Conservation (phyloP, 2,113 vertebrate genomes). For the Coptodon rendalli region DNA sequence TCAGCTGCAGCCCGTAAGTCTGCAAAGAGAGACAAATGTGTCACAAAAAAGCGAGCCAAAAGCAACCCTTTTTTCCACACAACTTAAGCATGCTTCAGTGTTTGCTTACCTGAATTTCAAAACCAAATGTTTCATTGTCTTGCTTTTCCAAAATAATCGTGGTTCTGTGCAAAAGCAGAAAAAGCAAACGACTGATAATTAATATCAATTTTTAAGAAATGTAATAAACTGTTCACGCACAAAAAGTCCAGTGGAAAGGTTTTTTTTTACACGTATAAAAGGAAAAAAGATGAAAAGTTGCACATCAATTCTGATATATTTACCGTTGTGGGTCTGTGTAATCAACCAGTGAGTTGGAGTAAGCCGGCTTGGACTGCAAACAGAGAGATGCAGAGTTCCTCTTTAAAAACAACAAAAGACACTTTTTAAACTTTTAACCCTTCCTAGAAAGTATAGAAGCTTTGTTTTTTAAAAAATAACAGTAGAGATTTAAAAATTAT, state of each 20-base stretch:
- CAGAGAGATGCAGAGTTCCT: slow-evolving; percentile 30
- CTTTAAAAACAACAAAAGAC: not conserved
- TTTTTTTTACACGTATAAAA: not conserved
- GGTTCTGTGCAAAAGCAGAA: slow-evolving; percentile 44
- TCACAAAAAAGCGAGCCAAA: not conserved
- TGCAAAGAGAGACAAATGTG: slow-evolving; percentile 38
- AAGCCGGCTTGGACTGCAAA: slow-evolving; percentile 52
- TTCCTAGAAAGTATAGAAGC: not conserved
- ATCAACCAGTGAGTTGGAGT: slow-evolving; percentile 62
- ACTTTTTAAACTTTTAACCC: not conserved
- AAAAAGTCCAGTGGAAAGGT: not conserved
- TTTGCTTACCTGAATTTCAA: slow-evolving; percentile 90
- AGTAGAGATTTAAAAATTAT: slow-evolving; percentile 19
- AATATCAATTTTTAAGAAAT: not conserved
- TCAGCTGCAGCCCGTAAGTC: slow-evolving; percentile 77
- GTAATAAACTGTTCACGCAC: not conserved
- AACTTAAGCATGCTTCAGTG: not conserved
- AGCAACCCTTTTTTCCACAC: not conserved
- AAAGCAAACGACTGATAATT: not conserved
- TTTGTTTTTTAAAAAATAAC: not conserved
- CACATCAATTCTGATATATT: not conserved
- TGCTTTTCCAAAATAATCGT: slow-evolving; percentile 76
- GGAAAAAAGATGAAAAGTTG: not conserved
- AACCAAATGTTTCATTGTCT: slow-evolving; percentile 89
- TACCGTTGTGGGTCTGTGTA: slow-evolving; percentile 73